Base-by-base conservation (phyloP, 1,140 invertebrate genomes). In the Telenomus remus region DNA sequence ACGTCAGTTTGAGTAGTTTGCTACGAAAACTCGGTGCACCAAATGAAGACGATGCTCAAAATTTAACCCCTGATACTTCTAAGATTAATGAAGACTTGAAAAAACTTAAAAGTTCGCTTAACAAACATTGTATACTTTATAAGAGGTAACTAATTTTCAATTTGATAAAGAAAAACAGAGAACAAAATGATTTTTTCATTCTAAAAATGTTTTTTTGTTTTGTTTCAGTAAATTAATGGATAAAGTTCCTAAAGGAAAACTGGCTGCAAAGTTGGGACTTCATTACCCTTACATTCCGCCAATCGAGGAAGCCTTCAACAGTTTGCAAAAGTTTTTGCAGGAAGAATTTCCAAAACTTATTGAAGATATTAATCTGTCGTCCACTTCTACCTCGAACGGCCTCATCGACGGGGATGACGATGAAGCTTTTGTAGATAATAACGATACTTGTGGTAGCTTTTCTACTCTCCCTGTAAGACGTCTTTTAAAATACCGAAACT, bases 341-440 rank as follows among this genome's bases (percentile, higher is more conserved):
- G 83, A 87, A 81, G 87, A 89, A 33, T 87, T 87, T 81, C 81
- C 84, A 10, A 85, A 86, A 64, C 71, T 88, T 13, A 84, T 84
- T 19, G 79, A 76, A 64, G 85, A 88, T 37, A 83, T 87, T 27
- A 82, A 87, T 77, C 43, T 81, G 12, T 84, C 85, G 42, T 77
- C 80, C 34, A 78, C 78, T 48, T 69, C 73, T 54, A 60, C 64
- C 43, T 57, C 66, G 8, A 72, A 64, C 63, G 71, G 79, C 35
- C 42, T 72, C 27, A 48, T 77, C 56, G 66, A 56, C 47, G 70
- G 65, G 47, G 60, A 70, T 46, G 55, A 72, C 0, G 12, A 61
- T 15, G 56, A 73, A 49, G 7, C 12, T 57, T 68, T 39, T 39
- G 35, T 48, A 4, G 56, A 60, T n/a, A 54, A 78, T 50, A 76